A percentile compares a stretch with the other conserved stretches of the same genome.
These are phyloP conservation scores for Trichosurus vulpecula DNA, from an alignment of 2,797 vertebrate genomes.

Conservation along the genomic window DNA sequence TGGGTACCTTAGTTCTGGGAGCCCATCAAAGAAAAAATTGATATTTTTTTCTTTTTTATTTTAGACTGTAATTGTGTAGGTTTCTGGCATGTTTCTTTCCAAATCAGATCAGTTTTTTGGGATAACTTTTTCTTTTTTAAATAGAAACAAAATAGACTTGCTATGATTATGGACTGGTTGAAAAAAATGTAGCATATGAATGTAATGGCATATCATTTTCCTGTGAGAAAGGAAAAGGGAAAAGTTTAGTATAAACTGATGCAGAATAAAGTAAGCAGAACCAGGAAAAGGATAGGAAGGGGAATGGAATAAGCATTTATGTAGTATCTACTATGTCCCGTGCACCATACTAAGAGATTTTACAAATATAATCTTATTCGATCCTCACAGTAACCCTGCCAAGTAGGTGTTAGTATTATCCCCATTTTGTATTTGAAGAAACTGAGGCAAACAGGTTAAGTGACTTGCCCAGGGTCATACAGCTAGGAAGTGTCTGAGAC, in stretches of 20 bases:
- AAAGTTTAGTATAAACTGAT: not conserved
- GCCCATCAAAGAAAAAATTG: not conserved
- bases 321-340: not conserved
- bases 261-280: not conserved
- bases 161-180: not conserved
- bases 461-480: not conserved
- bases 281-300: not conserved
- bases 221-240: not conserved
- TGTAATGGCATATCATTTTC: not conserved
- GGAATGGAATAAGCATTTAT: not conserved
- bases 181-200: not conserved
- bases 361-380: not conserved
- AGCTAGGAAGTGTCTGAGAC: not conserved
- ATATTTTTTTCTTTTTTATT: not conserved
- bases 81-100: not conserved
- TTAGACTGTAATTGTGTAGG: not conserved
- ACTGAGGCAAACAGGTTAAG: not conserved
- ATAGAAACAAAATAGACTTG: not conserved
- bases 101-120: not conserved
- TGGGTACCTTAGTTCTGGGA: not conserved
- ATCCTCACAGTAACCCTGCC: not conserved
- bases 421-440: not conserved
- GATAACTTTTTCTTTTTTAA: not conserved
- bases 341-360: not conserved
- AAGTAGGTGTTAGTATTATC: not conserved